These are phyloP conservation scores for Coelopa pilipes DNA, from an alignment of 2,888 invertebrate species.

Conservation along the genomic window DNA sequence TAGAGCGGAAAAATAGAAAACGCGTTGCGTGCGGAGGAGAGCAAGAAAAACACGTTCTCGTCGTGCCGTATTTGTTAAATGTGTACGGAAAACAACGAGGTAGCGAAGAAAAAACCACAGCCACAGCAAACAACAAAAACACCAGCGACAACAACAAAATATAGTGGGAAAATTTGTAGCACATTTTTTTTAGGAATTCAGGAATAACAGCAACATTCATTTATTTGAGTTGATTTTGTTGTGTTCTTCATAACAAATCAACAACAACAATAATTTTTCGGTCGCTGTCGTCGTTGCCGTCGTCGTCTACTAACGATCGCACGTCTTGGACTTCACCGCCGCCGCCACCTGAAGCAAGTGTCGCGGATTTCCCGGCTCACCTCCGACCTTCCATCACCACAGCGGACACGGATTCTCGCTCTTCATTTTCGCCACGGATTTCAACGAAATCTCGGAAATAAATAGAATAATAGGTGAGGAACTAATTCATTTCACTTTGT, in stretches of 20 bases:
- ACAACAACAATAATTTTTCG: too few relatives aligned
- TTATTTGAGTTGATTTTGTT: too few relatives aligned
- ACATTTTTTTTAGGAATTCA: background rate
- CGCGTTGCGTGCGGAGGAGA: background rate
- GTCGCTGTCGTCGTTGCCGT: too few relatives aligned
- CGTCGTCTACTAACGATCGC: background rate
- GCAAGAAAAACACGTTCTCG: constrained; percentile 28
- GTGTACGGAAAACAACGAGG: constrained; percentile 7
- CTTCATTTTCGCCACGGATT: too few relatives aligned
- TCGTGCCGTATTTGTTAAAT: constrained; percentile 1
- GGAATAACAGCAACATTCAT: background rate
- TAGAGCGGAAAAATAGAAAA: constrained; percentile 24
- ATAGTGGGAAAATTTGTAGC: background rate
- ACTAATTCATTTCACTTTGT: constrained; percentile 5
- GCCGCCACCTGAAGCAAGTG: background rate
- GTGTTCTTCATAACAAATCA: too few relatives aligned
- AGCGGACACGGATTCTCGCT: background rate
- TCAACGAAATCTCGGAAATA: background rate
- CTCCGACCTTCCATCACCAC: constrained; percentile 23
- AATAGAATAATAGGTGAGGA: constrained; percentile 30
- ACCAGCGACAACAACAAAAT: background rate
- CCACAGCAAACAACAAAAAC: background rate
- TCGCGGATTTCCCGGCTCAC: background rate
- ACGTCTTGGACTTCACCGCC: background rate
- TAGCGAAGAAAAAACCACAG: constrained; percentile 2